Base-by-base conservation (phyloP, 2,888 invertebrate genomes). In the Nemotelus pantherinus region DNA sequence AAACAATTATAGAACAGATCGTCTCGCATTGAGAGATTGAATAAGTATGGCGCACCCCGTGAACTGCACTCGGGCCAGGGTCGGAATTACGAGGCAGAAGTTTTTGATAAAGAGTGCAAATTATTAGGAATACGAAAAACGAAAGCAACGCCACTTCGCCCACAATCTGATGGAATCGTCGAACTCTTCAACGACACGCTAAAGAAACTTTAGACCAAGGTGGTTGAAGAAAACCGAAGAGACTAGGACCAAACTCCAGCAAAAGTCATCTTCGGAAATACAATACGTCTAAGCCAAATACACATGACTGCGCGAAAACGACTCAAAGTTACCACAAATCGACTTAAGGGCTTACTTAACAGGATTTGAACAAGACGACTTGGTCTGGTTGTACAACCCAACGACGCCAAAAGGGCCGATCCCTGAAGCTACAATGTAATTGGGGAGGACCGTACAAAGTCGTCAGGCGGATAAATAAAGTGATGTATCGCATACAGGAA, bases 131-230 rank as follows among this genome's bases (percentile, higher is more conserved):
- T 81, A 50, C 70, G 53, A 5, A 81, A 82, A 57, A 81, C 80
- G 2, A 63, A 80, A 2, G 83, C 82, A 9, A 83, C 83, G 1
- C 77, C 82, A 6, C 64, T 83, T 6, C 81, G 82, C 76, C 81
- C 84, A 3, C 83, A 83, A 43, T 83, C 82, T 3, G 82, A 83
- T 75, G 83, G 83, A 45, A 82, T 83, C 80, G 81, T 83, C 5
- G 82, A 53, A 53, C 53, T 6, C 1, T 53, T 53, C 10, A 53
- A 10, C 53, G 10, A 53, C 6, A 53, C 1, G 10, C 10, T 53
- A 7, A 1, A 7, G 7, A 10, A 53, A 7, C 1, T 1, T 53
- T 10, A 1, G 6, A 10, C 53, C 7, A 53, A 53, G 1, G 6
- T 53, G 7, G 53, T 53, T 53, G 53, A 53, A 7, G 53, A 53